These are phyloP conservation scores for Mesembrinibis cayennensis DNA, from an alignment of 2,113 vertebrate species.

Conservation along the genomic window DNA sequence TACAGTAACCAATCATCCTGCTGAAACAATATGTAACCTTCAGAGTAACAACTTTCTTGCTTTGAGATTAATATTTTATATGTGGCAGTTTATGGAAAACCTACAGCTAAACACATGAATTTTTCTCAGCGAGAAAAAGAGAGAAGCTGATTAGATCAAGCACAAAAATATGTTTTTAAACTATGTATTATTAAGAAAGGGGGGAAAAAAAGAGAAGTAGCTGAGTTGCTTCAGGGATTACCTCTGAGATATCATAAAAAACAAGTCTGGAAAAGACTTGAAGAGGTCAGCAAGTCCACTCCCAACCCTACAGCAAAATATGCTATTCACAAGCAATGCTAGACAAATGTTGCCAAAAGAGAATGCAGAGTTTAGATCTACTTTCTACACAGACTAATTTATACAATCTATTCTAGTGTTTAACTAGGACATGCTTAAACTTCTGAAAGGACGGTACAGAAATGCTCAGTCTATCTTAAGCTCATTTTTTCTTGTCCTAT, in stretches of 20 bases:
- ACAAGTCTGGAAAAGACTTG: background rate
- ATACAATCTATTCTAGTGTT: background rate
- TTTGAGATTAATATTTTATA: background rate
- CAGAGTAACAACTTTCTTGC: background rate
- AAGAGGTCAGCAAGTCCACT: background rate
- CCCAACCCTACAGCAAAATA: background rate
- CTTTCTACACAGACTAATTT: background rate
- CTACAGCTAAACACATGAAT: background rate
- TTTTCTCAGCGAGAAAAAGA: background rate
- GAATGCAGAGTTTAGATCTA: background rate
- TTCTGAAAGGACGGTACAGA: background rate
- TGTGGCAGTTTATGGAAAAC: background rate
- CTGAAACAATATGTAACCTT: background rate
- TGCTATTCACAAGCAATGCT: background rate
- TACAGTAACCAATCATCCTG: background rate
- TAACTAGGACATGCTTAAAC: background rate
- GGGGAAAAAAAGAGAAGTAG: background rate
- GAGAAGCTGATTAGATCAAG: background rate
- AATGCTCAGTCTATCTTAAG: background rate
- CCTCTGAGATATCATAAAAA: background rate
- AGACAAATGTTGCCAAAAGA: background rate
- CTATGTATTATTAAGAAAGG: background rate
- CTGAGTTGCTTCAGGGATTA: background rate
- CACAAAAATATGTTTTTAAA: background rate
- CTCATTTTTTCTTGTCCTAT: background rate